A percentile compares a stretch with the other conserved stretches of the same genome.
These are phyloP conservation scores for Chlamydotis undulata DNA, from an alignment of 2,113 vertebrate species.

Conservation along the genomic window DNA sequence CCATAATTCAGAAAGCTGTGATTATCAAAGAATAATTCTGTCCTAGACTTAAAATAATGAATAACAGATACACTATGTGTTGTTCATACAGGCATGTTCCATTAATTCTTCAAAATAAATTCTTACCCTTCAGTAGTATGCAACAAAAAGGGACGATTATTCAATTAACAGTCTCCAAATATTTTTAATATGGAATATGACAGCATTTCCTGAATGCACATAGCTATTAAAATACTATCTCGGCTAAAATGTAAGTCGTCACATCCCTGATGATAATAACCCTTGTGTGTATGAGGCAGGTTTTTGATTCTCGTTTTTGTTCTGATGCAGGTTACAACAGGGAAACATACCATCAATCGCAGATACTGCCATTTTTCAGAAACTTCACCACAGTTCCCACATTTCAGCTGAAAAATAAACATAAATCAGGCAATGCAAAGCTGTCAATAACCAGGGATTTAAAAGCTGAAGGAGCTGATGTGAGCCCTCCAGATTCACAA, in stretches of 20 bases:
- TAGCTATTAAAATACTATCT: not conserved
- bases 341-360: slow-evolving; percentile 81
- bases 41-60: not conserved
- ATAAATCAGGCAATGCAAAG: not conserved
- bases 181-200: not conserved
- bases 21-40: not conserved
- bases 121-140: not conserved
- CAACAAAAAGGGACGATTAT: not conserved
- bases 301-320: not conserved
- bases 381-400: slow-evolving; percentile 92
- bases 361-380: slow-evolving; percentile 97
- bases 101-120: not conserved
- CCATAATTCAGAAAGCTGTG: not conserved
- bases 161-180: not conserved
- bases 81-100: not conserved
- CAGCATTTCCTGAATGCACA: not conserved
- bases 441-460: not conserved
- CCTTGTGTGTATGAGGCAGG: too few relatives aligned
- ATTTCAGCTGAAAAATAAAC: slow-evolving; percentile 85
- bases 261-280: not conserved
- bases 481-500: not conserved
- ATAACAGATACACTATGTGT: not conserved
- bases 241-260: not conserved
- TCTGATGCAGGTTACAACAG: not conserved
- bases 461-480: not conserved